Evolutionary conservation across 2,113 vertebrate species (phyloP).

Genomic region (Alethe diademata): DNA sequence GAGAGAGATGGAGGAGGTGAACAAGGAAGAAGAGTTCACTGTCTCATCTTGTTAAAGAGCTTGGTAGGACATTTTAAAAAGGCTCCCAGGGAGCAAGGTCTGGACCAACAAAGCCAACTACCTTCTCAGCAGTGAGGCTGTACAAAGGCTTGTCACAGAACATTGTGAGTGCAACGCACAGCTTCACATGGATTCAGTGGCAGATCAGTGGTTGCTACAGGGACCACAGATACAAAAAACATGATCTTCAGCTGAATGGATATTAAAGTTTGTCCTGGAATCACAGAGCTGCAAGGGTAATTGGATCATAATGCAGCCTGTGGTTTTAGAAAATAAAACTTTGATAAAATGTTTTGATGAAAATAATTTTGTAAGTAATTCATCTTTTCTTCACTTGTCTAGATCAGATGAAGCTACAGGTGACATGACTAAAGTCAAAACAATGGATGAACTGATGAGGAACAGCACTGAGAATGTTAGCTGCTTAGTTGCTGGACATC

Average conservation of each 20-base stretch:
- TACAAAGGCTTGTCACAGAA: not conserved
- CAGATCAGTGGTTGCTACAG: not conserved
- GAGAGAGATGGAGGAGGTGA: not conserved
- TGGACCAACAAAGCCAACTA: not conserved
- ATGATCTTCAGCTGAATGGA: not conserved
- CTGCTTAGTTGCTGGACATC: not conserved
- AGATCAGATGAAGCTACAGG: constrained; percentile 41
- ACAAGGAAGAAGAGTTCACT: not conserved
- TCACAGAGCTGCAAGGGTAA: not conserved
- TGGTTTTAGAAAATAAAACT: not conserved
- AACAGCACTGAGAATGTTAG: not conserved
- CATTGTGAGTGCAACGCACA: not conserved
- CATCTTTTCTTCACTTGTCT: constrained; percentile 21
- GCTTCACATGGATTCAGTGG: not conserved
- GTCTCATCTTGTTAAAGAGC: not conserved
- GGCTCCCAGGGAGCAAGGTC: not conserved
- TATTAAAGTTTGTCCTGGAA: not conserved
- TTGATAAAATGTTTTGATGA: not conserved
- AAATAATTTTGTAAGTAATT: constrained; percentile 7
- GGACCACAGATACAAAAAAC: not conserved
- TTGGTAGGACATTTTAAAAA: not conserved
- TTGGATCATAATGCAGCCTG: not conserved
- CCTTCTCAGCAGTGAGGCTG: not conserved
- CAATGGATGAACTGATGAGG: not conserved
- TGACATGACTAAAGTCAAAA: constrained; percentile 4